Evolutionary conservation across 2,888 invertebrate species (phyloP), one percentile per base, ranked within the genome.

Genomic region (Nemapogon koenigi): DNA sequence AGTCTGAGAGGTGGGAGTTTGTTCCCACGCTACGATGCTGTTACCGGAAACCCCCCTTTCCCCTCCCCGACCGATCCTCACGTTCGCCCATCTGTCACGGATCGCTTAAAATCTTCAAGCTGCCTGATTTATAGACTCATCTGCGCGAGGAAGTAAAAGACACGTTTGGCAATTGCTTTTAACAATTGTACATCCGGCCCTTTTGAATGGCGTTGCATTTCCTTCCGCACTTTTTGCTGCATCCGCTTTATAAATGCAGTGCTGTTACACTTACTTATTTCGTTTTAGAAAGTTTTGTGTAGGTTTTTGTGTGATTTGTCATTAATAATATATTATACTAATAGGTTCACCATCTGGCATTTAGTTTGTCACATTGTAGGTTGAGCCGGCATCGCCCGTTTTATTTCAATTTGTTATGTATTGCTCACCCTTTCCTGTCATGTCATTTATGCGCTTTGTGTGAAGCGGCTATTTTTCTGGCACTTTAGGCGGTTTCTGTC

Each of bases 21-120:
- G 71, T 75, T 75, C 78, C 75, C 76, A 76, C 78, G 78, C 60
- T 67, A 69, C 65, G 69, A n/a, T n/a, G n/a, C 64, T 59, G 56
- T 66, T 66, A 65, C 73, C 73, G 75, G 73, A 75, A 71, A 47
- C 55, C 55, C 49, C 51, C 49, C 37, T 22, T 14, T 31, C 18
- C 37, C 35, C 39, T 49, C 55, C 46, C 46, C 44, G 63, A 67
- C 38, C 38, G 30, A 41, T 39, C 69, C 65, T 51, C 55, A 53
- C 59, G 58, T 54, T 62, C 56, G 57, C 50, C 61, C 63, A 53
- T 56, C 62, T 64, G 72, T 59, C 76, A 75, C 76, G 76, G 62
- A 62, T 22, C 8, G 8, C 22, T 22, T 22, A 22, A 7, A 22
- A 55, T 55, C 51, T 35, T 27, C 57, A 56, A 62, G 62, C 57